A percentile compares a stretch with the other conserved stretches of the same genome.
Conservation (phyloP, 1,140 invertebrate species). For the Artemia franciscana region DNA sequence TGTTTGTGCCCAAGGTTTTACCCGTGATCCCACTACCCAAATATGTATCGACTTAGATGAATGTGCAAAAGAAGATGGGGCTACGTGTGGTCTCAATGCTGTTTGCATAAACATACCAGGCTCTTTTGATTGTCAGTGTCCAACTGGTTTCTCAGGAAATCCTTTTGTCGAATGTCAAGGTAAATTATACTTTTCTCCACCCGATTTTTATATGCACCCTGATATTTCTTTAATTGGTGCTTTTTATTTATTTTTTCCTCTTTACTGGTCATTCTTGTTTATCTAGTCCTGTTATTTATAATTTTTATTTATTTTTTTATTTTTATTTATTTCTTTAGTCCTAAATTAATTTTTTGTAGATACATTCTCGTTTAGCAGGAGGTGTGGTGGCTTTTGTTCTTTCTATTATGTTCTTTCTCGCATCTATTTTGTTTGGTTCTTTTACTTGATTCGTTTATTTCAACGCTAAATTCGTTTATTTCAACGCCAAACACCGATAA, state of each 20-base stretch:
- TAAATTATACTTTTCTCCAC: conserved; percentile 15
- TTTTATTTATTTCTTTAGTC: neutral
- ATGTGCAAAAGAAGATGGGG: conserved; percentile 42
- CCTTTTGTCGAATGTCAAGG: conserved; percentile 56
- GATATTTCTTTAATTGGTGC: neutral
- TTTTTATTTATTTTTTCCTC: too few relatives aligned
- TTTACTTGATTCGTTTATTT: too few relatives aligned
- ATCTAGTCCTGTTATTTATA: neutral
- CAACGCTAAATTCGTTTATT: too few relatives aligned
- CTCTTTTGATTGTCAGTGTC: conserved; percentile 79
- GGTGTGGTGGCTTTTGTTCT: too few relatives aligned
- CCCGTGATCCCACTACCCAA: conserved; percentile 35
- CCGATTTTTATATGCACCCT: neutral
- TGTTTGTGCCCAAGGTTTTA: conserved; percentile 60
- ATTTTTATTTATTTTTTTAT: neutral
- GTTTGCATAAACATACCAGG: conserved; percentile 77
- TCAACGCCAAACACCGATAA: too few relatives aligned
- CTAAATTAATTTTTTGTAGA: neutral
- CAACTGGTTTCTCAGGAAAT: conserved; percentile 61
- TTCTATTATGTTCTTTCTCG: too few relatives aligned
- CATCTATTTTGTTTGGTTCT: too few relatives aligned
- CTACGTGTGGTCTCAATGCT: conserved; percentile 58
- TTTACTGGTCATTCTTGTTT: too few relatives aligned
- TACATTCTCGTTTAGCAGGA: too few relatives aligned
- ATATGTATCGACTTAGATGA: conserved; percentile 70